phyloP scores from a whole-genome alignment of 2,888 invertebrate genomes.

The Drosophila anomelani region DNA sequence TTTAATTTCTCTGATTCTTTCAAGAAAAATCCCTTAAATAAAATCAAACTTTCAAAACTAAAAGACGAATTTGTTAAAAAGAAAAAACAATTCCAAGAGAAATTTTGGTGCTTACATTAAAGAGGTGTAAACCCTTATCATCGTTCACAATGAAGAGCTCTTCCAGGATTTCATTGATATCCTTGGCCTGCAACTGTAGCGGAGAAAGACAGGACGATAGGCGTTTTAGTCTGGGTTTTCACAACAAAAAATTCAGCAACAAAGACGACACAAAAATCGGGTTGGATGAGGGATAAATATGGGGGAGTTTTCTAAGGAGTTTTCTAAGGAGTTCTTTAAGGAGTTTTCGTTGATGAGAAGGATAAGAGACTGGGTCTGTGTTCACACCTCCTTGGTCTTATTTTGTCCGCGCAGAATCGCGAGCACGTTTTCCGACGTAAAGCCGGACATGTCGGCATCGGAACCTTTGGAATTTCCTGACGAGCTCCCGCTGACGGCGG shows the following conservation, averaged over 20 bases:
- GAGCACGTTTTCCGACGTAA: conserved; percentile 56
- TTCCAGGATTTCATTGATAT: conserved; percentile 51
- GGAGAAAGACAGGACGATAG: conserved; percentile 48
- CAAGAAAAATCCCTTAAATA: not conserved
- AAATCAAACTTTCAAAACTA: not conserved
- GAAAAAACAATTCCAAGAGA: not conserved
- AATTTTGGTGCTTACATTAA: conserved; percentile 60
- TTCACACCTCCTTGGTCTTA: conserved; percentile 33
- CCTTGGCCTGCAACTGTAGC: conserved; percentile 58
- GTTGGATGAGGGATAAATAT: not conserved
- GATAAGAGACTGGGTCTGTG: conserved; percentile 9
- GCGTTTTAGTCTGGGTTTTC: conserved; percentile 46
- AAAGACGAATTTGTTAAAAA: conserved; percentile 1
- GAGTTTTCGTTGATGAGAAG: not conserved
- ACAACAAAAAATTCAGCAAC: not conserved
- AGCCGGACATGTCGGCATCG: conserved; percentile 46
- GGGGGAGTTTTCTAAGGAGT: not conserved
- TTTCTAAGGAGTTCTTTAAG: too few relatives aligned
- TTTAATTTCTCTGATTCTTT: too few relatives aligned
- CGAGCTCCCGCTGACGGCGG: conserved; percentile 21
- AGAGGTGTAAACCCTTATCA: conserved; percentile 58
- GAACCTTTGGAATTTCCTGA: not conserved
- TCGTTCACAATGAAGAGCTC: conserved; percentile 56
- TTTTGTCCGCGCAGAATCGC: conserved; percentile 43
- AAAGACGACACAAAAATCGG: conserved; percentile 14